These are phyloP conservation scores for Odontocolon sp. DNA, from an alignment of 2,888 invertebrate genomes.

Conservation along the genomic window DNA sequence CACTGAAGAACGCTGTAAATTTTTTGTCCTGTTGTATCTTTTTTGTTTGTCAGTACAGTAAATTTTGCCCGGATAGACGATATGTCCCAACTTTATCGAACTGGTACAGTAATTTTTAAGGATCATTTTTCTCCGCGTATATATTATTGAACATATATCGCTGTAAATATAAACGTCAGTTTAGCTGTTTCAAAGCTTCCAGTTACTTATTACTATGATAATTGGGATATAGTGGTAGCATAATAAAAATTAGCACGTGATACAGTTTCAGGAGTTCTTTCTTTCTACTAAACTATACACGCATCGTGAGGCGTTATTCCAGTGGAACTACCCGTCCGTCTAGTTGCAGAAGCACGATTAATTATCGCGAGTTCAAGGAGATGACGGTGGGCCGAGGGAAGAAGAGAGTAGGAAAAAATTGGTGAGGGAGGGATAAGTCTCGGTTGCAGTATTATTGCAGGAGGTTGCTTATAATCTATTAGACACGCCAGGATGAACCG, in stretches of 20 bases:
- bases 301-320: slow-evolving; percentile 17
- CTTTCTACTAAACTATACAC: slow-evolving; percentile 7
- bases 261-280: slow-evolving; percentile 32
- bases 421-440: slow-evolving; percentile 40
- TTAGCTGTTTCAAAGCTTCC: slow-evolving; percentile 3
- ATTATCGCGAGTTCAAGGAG: slow-evolving; percentile 40
- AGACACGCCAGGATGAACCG: slow-evolving; percentile 66
- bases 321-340: slow-evolving; percentile 29
- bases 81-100: no score
- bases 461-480: slow-evolving; percentile 67
- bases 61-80: no score
- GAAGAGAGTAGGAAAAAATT: slow-evolving; percentile 28
- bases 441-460: slow-evolving; percentile 34
- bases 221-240: neutral
- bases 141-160: no score
- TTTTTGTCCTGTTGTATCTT: no score
- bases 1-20: no score
- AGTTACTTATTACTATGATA: slow-evolving; percentile 34
- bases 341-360: slow-evolving; percentile 40
- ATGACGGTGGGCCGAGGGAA: neutral
- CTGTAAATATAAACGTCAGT: neutral
- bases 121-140: no score
- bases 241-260: slow-evolving; percentile 25
- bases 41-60: no score
- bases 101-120: no score